phyloP scores from a whole-genome alignment of 2,113 vertebrate species.

The Pollachius pollachius region DNA sequence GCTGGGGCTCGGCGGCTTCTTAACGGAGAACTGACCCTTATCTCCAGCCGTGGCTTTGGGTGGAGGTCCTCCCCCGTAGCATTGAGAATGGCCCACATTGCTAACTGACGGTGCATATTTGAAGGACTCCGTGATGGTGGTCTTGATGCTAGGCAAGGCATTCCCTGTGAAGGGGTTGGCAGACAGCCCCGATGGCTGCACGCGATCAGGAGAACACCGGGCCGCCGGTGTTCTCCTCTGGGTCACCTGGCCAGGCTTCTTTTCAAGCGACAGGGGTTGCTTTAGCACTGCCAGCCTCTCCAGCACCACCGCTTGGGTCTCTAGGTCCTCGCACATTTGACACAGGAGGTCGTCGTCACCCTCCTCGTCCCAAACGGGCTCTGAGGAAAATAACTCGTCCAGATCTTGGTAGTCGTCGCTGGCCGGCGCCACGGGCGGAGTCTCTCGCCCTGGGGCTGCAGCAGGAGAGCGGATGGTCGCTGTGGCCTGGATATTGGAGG shows the following conservation, averaged over 20 bases:
- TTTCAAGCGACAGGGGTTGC: not conserved
- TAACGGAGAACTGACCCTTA: conserved; percentile 57
- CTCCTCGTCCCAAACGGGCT: conserved; percentile 78
- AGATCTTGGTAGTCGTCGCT: conserved; percentile 48
- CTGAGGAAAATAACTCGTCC: conserved; percentile 54
- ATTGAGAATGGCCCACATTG: too few relatives aligned
- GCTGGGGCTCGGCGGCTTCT: conserved; percentile 50
- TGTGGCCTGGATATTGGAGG: not conserved
- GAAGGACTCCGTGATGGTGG: too few relatives aligned
- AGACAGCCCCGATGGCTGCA: too few relatives aligned
- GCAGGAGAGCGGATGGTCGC: not conserved
- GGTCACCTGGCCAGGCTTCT: not conserved
- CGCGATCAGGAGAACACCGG: too few relatives aligned
- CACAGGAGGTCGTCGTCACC: conserved; percentile 85
- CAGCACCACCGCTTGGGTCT: conserved; percentile 59
- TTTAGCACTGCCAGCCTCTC: not conserved
- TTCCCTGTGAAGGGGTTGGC: too few relatives aligned
- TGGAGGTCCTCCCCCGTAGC: not conserved
- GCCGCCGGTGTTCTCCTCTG: too few relatives aligned
- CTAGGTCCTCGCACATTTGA: conserved; percentile 84
- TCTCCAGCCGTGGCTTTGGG: conserved; percentile 11
- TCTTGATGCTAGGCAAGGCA: too few relatives aligned
- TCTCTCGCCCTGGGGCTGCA: fast-evolving
- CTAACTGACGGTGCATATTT: too few relatives aligned
- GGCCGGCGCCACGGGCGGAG: fast-evolving